Conservation (phyloP, 2,888 invertebrate species). For the Coleophora deauratella region DNA sequence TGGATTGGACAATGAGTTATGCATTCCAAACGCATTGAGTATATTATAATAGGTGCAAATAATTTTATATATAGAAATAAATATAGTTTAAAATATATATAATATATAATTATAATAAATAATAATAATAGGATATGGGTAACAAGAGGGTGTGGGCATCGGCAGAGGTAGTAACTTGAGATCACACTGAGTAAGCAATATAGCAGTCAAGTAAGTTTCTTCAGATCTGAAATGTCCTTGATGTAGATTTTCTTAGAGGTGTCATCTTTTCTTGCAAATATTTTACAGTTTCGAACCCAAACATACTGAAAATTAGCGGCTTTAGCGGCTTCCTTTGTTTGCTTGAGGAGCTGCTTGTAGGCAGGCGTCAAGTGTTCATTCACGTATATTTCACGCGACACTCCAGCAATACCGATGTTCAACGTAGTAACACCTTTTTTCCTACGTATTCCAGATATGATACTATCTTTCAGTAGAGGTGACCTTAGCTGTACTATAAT, state of each 20-base stretch:
- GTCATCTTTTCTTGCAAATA: slow-evolving; percentile 4
- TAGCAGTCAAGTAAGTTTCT: not conserved
- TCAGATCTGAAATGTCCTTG: not conserved
- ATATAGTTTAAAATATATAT: too few species aligned
- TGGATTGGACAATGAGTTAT: too few species aligned
- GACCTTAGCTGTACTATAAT: not conserved
- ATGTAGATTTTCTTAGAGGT: not conserved
- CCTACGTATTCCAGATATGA: not conserved
- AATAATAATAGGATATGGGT: too few species aligned
- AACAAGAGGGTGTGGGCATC: too few species aligned
- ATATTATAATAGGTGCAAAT: too few species aligned
- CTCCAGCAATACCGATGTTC: not conserved
- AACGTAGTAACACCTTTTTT: not conserved
- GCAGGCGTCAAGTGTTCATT: slow-evolving; percentile 2
- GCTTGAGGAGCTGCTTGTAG: not conserved
- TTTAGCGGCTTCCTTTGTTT: not conserved
- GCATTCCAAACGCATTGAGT: too few species aligned
- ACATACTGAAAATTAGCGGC: not conserved
- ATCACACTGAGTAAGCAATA: not conserved
- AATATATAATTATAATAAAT: too few species aligned
- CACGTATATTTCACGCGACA: not conserved
- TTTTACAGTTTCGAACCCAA: too few species aligned
- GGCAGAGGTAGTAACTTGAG: too few species aligned
- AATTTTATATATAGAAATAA: too few species aligned
- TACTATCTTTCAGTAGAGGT: not conserved